phyloP scores from a whole-genome alignment of 2,113 vertebrate genomes.

The Rhabdornis inornatus region DNA sequence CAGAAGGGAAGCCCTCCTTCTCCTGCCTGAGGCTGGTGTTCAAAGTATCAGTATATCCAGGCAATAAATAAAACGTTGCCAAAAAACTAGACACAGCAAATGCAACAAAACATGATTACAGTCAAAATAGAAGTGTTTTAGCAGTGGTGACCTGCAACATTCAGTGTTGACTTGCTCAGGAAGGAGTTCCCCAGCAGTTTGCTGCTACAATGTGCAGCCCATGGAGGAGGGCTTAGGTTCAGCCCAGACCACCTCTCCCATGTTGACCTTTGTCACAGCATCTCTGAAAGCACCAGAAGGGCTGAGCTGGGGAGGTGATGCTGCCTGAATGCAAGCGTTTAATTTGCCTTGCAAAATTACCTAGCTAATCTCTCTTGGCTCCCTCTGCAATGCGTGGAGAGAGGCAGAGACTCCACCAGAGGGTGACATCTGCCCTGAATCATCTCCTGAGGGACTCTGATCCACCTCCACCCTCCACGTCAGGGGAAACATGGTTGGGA shows the following conservation, averaged over 20 bases:
- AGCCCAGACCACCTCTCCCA: neutral
- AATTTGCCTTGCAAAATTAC: neutral
- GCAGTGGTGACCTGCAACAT: neutral
- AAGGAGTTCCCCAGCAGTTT: neutral
- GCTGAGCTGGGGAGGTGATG: neutral
- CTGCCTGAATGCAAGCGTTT: neutral
- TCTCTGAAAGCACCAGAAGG: neutral
- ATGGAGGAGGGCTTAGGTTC: neutral
- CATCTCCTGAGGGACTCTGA: neutral
- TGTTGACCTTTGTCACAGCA: accelerated
- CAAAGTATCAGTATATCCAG: neutral
- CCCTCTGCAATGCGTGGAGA: neutral
- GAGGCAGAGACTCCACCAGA: neutral
- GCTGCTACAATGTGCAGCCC: neutral
- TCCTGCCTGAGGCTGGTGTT: neutral
- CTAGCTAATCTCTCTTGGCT: neutral
- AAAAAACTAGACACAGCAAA: neutral
- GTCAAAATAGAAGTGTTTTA: accelerated
- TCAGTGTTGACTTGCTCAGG: neutral
- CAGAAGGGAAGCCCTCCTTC: neutral
- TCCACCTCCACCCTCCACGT: accelerated
- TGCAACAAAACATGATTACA: neutral
- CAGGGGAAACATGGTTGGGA: accelerated
- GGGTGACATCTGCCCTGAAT: neutral
- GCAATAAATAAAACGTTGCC: neutral